A percentile compares a stretch with the other conserved stretches of the same genome.
Conservation (phyloP, 2,113 vertebrate species). For the Neomonachus schauinslandi region DNA sequence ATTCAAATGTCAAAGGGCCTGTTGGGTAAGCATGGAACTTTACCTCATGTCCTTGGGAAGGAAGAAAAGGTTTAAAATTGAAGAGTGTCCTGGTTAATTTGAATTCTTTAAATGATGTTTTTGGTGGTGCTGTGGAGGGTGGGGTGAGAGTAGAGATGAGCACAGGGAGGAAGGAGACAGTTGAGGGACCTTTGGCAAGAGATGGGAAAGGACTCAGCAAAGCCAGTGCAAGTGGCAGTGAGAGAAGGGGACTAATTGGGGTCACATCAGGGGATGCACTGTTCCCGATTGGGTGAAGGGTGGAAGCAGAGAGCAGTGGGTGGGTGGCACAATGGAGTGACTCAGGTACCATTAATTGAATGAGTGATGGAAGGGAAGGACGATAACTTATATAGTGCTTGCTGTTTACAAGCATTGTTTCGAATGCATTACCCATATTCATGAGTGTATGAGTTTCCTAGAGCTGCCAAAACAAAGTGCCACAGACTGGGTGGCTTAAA, state of each 20-base stretch:
- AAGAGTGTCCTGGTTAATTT: neutral
- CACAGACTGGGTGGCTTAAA: neutral
- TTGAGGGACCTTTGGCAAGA: neutral
- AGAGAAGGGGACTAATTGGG: neutral
- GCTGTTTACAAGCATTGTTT: neutral
- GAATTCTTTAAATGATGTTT: neutral
- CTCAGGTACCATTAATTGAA: neutral
- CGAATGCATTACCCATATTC: neutral
- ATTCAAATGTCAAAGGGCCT: neutral
- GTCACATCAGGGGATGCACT: neutral
- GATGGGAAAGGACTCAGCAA: neutral
- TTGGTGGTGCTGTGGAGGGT: neutral
- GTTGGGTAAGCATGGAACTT: neutral
- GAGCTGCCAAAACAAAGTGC: neutral
- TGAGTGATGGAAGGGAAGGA: neutral
- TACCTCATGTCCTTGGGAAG: neutral
- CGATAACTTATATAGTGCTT: neutral
- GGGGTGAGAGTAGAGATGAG: neutral
- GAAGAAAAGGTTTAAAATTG: neutral
- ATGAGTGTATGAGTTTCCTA: neutral
- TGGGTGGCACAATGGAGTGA: neutral
- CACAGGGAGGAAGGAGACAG: neutral
- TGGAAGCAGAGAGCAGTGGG: neutral
- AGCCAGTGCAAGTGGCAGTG: neutral
- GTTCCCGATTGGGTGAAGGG: neutral